These are phyloP conservation scores for Drosophila setosimentum DNA, from an alignment of 2,888 invertebrate species.

Conservation along the genomic window DNA sequence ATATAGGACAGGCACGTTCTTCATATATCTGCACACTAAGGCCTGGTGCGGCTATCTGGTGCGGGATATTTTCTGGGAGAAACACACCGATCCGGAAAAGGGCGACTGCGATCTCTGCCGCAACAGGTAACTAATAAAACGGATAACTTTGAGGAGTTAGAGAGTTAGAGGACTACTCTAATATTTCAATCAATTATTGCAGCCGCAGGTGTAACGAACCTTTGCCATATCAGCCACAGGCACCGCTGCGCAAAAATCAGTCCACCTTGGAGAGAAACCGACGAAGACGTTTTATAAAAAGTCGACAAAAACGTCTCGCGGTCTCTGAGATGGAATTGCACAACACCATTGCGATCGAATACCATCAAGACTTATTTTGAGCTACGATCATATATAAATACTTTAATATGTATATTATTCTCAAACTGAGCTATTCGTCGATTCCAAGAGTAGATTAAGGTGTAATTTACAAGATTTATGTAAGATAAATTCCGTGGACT, in stretches of 20 bases:
- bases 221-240: constrained; percentile 46
- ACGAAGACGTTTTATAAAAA: constrained; percentile 5
- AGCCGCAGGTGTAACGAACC: constrained; percentile 25
- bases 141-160: neutral
- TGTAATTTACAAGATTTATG: neutral
- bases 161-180: neutral
- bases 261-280: neutral
- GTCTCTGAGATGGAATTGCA: neutral
- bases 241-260: constrained; percentile 38
- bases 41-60: constrained; percentile 47
- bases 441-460: neutral
- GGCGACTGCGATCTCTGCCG: constrained; percentile 32
- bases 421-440: neutral
- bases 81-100: constrained; percentile 20
- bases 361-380: neutral
- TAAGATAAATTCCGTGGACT: neutral
- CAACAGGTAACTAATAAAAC: constrained; percentile 15
- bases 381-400: neutral
- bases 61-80: constrained; percentile 33
- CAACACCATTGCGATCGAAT: neutral
- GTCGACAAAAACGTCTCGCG: constrained; percentile 22
- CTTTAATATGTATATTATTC: neutral
- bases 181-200: neutral
- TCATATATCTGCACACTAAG: constrained; percentile 43
- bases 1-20: constrained; percentile 21